These are phyloP conservation scores for Cynocephalus volans DNA, from an alignment of 2,113 vertebrate species.

Conservation along the genomic window DNA sequence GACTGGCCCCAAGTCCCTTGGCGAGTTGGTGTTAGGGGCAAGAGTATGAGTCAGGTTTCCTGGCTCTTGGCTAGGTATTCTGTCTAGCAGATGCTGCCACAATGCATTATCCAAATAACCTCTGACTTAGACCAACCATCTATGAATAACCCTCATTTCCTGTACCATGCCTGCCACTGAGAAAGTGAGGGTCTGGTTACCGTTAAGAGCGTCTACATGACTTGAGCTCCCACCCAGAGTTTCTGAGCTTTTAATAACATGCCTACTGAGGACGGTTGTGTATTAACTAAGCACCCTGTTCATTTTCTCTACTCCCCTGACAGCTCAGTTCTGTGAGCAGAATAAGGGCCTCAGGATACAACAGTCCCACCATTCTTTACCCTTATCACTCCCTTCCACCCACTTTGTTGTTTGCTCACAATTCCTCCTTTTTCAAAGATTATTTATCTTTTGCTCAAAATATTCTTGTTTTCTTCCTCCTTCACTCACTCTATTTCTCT, in stretches of 20 bases:
- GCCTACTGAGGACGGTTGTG: neutral
- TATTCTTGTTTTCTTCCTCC: neutral
- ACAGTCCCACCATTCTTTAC: neutral
- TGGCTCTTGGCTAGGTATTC: constrained; percentile 18
- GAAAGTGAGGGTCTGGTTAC: constrained; percentile 63
- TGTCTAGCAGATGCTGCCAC: constrained; percentile 51
- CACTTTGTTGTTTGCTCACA: neutral
- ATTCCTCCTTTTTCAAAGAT: neutral
- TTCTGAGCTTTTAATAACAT: constrained; percentile 51
- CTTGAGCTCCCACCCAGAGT: constrained; percentile 1
- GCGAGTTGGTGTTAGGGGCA: constrained; percentile 1
- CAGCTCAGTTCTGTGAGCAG: neutral
- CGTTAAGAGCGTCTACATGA: constrained; percentile 58
- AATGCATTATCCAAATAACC: constrained; percentile 60
- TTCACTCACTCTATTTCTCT: neutral
- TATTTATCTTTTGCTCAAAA: neutral
- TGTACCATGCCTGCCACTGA: neutral
- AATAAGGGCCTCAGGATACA: neutral
- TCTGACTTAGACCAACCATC: constrained; percentile 62
- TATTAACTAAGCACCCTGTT: neutral
- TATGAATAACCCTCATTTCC: constrained; percentile 58
- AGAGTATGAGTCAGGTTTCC: constrained; percentile 50
- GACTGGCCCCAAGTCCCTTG: neutral
- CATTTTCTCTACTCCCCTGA: neutral
- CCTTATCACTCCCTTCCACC: neutral